Percentiles rank a stretch among this genome's conserved stretches.
Conservation (phyloP, 2,888 invertebrate species). For the Candidula unifasciata region DNA sequence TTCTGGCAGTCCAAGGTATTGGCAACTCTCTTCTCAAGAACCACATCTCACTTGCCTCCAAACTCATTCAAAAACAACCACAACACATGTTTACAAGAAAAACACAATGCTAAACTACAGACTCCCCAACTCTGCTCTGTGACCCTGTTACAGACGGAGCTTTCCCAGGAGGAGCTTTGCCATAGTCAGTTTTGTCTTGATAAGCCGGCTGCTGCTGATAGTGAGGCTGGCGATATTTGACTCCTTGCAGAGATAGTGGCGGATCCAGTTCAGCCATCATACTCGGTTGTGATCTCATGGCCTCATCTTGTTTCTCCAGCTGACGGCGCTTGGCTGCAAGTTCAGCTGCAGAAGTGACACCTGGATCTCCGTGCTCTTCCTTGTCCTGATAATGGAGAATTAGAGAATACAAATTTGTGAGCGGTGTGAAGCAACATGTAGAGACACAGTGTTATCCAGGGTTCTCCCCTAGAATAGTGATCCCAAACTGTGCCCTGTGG, state of each 20-base stretch:
- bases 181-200: conserved; percentile 11
- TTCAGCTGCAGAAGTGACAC: conserved; percentile 43
- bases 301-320: conserved; percentile 51
- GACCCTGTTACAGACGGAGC: conserved; percentile 29
- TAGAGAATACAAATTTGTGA: neutral
- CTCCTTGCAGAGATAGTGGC: neutral
- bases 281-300: conserved; percentile 34
- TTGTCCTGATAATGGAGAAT: conserved; percentile 37
- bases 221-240: neutral
- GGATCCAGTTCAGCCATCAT: neutral
- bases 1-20: too few relatives aligned
- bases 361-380: conserved; percentile 49
- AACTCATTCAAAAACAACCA: neutral
- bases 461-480: too few relatives aligned
- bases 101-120: conserved; percentile 30
- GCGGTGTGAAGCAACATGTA: too few relatives aligned
- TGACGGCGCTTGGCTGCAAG: conserved; percentile 10
- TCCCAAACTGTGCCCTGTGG: too few relatives aligned
- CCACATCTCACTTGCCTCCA: too few relatives aligned
- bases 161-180: conserved; percentile 16
- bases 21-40: too few relatives aligned
- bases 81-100: neutral
- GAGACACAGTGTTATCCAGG: too few relatives aligned
- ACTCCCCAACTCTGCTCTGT: conserved; percentile 39
- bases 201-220: conserved; percentile 41